These are phyloP conservation scores for Lathronympha strigana DNA, from an alignment of 2,888 invertebrate species.

Conservation along the genomic window DNA sequence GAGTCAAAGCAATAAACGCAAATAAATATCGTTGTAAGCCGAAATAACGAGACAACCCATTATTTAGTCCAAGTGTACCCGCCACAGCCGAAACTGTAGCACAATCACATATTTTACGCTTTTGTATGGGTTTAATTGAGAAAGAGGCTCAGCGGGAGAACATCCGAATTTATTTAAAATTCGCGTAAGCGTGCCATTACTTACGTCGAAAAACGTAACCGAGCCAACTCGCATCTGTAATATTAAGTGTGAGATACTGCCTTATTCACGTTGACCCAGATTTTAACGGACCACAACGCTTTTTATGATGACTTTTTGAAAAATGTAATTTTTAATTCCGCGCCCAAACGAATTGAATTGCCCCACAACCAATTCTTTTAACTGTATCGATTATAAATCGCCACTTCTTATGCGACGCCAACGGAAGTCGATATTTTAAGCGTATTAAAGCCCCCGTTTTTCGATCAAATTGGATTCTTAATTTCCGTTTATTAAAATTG, in stretches of 20 bases:
- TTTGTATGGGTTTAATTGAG: slow-evolving; percentile 80
- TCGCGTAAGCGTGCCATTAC: slow-evolving; percentile 76
- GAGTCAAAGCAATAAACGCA: slow-evolving; percentile 53
- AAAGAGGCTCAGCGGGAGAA: slow-evolving; percentile 80
- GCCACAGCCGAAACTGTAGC: slow-evolving; percentile 72
- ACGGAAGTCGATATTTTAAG: slow-evolving; percentile 79
- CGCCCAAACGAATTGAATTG: slow-evolving; percentile 66
- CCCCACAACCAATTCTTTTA: slow-evolving; percentile 70
- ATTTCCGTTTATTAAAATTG: slow-evolving; percentile 62
- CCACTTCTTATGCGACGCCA: slow-evolving; percentile 75
- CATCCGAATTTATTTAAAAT: slow-evolving; percentile 78
- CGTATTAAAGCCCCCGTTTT: slow-evolving; percentile 71
- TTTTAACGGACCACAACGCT: slow-evolving; percentile 71
- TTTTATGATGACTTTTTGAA: slow-evolving; percentile 84
- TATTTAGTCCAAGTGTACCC: slow-evolving; percentile 70
- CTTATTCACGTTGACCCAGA: slow-evolving; percentile 78
- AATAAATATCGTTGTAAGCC: slow-evolving; percentile 77
- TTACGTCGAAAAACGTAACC: slow-evolving; percentile 73
- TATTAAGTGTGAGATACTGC: slow-evolving; percentile 81
- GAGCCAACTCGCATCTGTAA: slow-evolving; percentile 71
- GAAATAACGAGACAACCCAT: slow-evolving; percentile 75
- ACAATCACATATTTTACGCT: slow-evolving; percentile 80
- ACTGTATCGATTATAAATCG: slow-evolving; percentile 81
- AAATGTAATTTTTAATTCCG: slow-evolving; percentile 81
- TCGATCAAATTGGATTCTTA: slow-evolving; percentile 63